A percentile compares a stretch with the other conserved stretches of the same genome.
These are phyloP conservation scores for Neopelma chrysocephalum DNA, from an alignment of 2,797 vertebrate species.

Conservation along the genomic window DNA sequence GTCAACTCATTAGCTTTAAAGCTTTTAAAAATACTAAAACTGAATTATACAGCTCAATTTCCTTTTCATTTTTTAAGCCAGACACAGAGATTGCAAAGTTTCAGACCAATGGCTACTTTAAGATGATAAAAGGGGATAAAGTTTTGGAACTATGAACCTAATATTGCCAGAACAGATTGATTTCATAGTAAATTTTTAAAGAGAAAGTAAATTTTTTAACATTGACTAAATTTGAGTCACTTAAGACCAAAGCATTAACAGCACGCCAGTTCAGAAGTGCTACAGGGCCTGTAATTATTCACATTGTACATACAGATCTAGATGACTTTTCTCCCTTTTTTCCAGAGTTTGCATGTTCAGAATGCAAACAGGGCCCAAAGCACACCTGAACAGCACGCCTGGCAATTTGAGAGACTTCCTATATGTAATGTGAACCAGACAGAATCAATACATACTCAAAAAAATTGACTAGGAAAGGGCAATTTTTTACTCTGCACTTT, in stretches of 20 bases:
- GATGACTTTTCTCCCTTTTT: not conserved
- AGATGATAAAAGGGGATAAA: not conserved
- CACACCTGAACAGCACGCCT: not conserved
- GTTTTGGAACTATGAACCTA: conserved; percentile 32
- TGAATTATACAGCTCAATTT: not conserved
- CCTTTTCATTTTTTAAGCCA: not conserved
- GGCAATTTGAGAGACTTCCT: not conserved
- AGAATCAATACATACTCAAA: not conserved
- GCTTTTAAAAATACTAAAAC: not conserved
- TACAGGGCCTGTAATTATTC: conserved; percentile 9
- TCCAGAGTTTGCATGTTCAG: not conserved
- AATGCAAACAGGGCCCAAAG: not conserved
- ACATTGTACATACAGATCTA: not conserved
- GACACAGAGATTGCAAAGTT: not conserved
- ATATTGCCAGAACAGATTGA: conserved; percentile 13
- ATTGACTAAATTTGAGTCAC: not conserved
- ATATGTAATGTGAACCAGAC: not conserved
- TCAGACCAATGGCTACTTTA: not conserved
- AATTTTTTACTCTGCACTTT: not conserved
- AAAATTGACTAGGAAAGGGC: not conserved
- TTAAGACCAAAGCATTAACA: conserved; percentile 39
- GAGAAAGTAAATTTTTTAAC: conserved; percentile 48
- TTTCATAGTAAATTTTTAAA: conserved; percentile 49
- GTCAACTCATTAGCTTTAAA: not conserved
- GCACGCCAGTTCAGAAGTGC: not conserved